Evolutionary conservation across 2,113 vertebrate species (phyloP).

Genomic region (Xiphias gladius): DNA sequence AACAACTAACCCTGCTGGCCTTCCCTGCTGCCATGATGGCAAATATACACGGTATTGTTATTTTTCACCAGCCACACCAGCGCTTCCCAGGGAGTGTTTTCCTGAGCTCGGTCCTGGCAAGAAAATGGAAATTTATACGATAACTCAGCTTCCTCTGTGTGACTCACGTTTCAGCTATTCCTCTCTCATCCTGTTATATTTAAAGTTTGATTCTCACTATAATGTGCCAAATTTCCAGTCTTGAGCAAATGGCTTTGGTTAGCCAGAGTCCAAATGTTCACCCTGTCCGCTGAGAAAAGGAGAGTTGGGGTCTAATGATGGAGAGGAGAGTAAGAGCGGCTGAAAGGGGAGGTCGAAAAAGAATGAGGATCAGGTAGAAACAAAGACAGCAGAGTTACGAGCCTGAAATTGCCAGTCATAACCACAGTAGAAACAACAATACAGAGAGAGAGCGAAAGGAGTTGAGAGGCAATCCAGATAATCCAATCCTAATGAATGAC

Average conservation of each 20-base stretch:
- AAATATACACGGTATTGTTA: conserved; percentile 45
- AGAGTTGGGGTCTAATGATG: conserved; percentile 17
- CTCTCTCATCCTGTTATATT: conserved; percentile 12
- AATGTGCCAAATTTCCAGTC: neutral
- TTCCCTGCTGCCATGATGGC: conserved; percentile 33
- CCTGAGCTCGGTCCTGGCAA: conserved; percentile 2
- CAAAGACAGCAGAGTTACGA: conserved; percentile 15
- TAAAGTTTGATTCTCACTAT: neutral
- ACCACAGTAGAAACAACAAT: conserved; percentile 30
- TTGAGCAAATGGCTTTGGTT: neutral
- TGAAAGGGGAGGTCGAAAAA: conserved; percentile 12
- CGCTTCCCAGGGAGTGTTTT: conserved; percentile 62
- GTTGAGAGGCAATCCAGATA: conserved; percentile 39
- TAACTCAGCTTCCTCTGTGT: conserved; percentile 11
- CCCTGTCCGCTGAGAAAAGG: neutral
- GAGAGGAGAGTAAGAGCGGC: neutral
- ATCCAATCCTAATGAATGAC: conserved; percentile 82
- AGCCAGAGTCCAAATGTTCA: neutral
- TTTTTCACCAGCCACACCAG: conserved; percentile 54
- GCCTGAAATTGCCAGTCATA: conserved; percentile 19
- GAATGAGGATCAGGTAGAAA: conserved; percentile 35
- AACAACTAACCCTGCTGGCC: conserved; percentile 41
- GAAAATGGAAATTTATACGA: conserved; percentile 37
- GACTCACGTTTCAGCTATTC: conserved; percentile 3
- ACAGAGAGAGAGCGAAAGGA: conserved; percentile 30